phyloP scores from a whole-genome alignment of 1,140 invertebrate species.

The Ectropis grisescens region DNA sequence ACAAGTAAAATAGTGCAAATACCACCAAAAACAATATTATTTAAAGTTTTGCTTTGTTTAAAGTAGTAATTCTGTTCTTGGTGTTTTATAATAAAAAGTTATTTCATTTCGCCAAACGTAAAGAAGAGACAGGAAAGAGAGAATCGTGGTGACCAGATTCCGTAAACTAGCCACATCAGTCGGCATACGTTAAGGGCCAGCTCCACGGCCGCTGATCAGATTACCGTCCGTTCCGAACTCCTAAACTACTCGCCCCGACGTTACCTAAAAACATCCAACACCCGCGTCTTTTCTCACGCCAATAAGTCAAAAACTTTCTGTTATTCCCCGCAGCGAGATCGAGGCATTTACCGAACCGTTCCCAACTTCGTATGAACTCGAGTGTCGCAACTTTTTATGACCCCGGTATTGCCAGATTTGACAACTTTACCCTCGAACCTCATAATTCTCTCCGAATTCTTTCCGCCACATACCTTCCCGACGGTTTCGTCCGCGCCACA shows the following conservation, averaged over 20 bases:
- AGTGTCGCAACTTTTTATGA: conserved; percentile 40
- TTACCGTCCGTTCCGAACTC: conserved; percentile 16
- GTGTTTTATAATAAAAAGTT: too few relatives aligned
- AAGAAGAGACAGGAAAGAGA: too few relatives aligned
- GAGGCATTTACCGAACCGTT: conserved; percentile 45
- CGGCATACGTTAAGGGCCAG: too few relatives aligned
- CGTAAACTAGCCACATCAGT: too few relatives aligned
- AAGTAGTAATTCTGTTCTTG: too few relatives aligned
- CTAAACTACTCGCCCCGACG: conserved; percentile 29
- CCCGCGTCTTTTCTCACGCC: conserved; percentile 12
- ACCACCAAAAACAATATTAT: too few relatives aligned
- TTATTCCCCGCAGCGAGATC: conserved; percentile 31
- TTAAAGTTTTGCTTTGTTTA: too few relatives aligned
- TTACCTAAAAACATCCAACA: conserved; percentile 36
- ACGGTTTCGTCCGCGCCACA: not conserved
- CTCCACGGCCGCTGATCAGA: too few relatives aligned
- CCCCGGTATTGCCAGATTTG: conserved; percentile 22
- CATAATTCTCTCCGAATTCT: conserved; percentile 3
- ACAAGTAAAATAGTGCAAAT: too few relatives aligned
- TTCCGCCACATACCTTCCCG: not conserved
- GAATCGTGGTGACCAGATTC: too few relatives aligned
- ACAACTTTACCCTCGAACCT: conserved; percentile 18
- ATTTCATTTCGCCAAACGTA: too few relatives aligned
- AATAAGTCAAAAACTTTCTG: conserved; percentile 48
- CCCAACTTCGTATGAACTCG: conserved; percentile 41